Base-by-base conservation (phyloP, 1,140 invertebrate species). In the Temnothorax longispinosus region DNA sequence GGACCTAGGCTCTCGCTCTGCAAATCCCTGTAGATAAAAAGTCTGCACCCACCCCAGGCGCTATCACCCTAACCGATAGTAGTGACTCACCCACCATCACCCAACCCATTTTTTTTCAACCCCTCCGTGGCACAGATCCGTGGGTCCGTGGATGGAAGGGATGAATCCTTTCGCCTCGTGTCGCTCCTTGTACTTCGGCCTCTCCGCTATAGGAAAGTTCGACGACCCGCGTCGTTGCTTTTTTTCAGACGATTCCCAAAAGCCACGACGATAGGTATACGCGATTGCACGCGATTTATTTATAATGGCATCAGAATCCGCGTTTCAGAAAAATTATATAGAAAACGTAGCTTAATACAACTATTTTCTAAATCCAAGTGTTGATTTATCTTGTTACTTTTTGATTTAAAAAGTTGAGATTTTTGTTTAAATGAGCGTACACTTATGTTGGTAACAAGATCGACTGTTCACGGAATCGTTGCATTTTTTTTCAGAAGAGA, bases 21-120 rank as follows among this genome's bases (percentile, higher is more conserved):
- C 91, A 94, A 94, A 94, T 94, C 93, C 93, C 93, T 93, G 90
- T 94, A 94, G 94, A 94, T 94, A 94, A 94, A 94, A 94, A 94
- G 92, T 93, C 90, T 90, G 93, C 89, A 78, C 89, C 88, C 89
- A 93, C 91, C 92, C 92, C 88, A 91, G 88, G 89, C 84, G 84
- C 88, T 90, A 91, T 91, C 92, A 92, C 93, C 93, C 93, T 86
- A 92, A 90, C 87, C 92, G 90, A 89, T 90, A 87, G 86, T 88
- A 92, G 92, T 94, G 93, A 94, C 89, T 94, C 93, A 94, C 92
- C 93, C 93, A 92, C 93, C 90, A 90, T 93, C 93, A 93, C 92
- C 92, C 92, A 93, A 93, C 91, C 86, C 92, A 93, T 93, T 93
- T 94, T 93, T 93, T 93, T 93, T 90, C 91, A 92, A 92, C 92